Conservation (phyloP, 2,797 vertebrate species). For the Phrynocephalus guinanensis region DNA sequence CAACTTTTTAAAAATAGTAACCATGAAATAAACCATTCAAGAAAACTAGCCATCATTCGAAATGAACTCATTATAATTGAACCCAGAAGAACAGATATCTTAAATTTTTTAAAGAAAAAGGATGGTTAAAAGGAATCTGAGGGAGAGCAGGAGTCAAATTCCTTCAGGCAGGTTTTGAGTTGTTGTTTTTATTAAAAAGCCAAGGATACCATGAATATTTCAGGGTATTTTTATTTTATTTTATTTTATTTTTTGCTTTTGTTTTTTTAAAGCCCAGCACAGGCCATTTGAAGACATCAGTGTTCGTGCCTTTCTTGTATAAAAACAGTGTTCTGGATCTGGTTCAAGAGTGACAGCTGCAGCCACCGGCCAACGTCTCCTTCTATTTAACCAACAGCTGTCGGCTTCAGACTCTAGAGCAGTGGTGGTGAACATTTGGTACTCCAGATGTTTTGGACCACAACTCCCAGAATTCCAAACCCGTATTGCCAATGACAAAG, state of each 20-base stretch:
- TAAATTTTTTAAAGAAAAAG: not conserved
- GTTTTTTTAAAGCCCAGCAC: too few species aligned
- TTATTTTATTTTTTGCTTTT: not conserved
- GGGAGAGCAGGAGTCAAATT: not conserved
- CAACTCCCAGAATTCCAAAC: too few species aligned
- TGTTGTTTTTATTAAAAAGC: too few species aligned
- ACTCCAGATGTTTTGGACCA: too few species aligned
- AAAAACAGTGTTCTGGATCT: not conserved
- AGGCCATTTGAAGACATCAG: not conserved
- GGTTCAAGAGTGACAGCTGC: not conserved
- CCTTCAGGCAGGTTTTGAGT: not conserved
- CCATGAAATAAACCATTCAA: too few species aligned
- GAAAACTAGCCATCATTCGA: too few species aligned
- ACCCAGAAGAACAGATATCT: not conserved
- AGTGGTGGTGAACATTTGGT: too few species aligned
- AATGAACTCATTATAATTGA: not conserved
- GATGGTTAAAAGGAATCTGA: not conserved
- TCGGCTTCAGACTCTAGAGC: too few species aligned
- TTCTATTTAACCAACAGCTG: not conserved
- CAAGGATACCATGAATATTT: constrained; percentile 1
- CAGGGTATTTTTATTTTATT: too few species aligned
- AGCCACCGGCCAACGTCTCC: not conserved
- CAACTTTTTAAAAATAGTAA: too few species aligned
- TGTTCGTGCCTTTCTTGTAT: not conserved
- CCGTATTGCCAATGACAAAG: too few species aligned